A percentile compares a stretch with the other conserved stretches of the same genome.
These are phyloP conservation scores for Linnaemya vulpina DNA, from an alignment of 2,888 invertebrate species.

Conservation along the genomic window DNA sequence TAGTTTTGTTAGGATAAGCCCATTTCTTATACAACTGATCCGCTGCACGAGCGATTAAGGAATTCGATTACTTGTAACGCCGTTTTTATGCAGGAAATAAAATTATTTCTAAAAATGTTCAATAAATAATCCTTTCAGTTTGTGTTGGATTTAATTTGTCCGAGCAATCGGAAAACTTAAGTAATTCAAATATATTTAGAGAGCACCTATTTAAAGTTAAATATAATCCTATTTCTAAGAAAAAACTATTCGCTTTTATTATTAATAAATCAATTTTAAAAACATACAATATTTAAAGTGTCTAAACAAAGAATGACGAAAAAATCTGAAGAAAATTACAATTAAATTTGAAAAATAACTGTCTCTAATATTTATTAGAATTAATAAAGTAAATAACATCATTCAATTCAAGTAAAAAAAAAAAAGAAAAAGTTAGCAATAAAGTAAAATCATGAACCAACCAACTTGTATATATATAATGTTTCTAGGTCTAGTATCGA, in stretches of 20 bases:
- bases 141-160: too few species aligned
- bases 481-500: constrained; percentile 84
- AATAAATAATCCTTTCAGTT: too few species aligned
- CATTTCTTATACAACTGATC: too few species aligned
- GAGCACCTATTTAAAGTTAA: not conserved
- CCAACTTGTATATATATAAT: constrained; percentile 82
- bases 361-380: constrained; percentile 39
- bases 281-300: constrained; percentile 3
- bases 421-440: constrained; percentile 12
- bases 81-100: too few species aligned
- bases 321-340: constrained; percentile 61
- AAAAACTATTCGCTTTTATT: constrained; percentile 67
- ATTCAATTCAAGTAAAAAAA: constrained; percentile 19
- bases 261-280: constrained; percentile 30
- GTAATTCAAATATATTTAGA: too few species aligned
- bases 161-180: too few species aligned
- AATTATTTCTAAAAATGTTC: too few species aligned
- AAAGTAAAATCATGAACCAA: constrained; percentile 73
- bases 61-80: too few species aligned
- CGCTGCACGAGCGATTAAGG: too few species aligned
- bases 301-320: constrained; percentile 34
- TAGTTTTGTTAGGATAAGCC: too few species aligned
- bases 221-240: not conserved
- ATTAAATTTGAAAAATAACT: constrained; percentile 73
- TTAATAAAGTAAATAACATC: constrained; percentile 44